Conservation (phyloP, 2,113 vertebrate genomes). For the Rhabdornis inornatus region DNA sequence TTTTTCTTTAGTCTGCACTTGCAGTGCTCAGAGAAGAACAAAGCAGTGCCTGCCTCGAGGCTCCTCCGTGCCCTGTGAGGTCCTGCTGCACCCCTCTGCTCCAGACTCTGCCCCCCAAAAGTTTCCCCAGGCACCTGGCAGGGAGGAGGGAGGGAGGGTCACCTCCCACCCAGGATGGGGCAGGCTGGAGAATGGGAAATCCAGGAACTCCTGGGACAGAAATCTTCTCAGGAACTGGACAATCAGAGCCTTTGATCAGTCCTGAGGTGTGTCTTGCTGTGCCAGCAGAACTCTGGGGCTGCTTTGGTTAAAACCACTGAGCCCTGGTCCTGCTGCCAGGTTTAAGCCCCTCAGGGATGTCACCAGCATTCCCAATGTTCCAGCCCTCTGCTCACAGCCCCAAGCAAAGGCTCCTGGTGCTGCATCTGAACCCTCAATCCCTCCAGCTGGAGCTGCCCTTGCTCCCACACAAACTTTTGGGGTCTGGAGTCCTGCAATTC, state of each 20-base stretch:
- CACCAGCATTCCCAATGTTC: not conserved
- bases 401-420: not conserved
- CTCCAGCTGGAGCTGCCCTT: not conserved
- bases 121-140: not conserved
- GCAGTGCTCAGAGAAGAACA: not conserved
- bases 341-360: not conserved
- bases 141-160: not conserved
- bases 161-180: not conserved
- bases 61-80: not conserved
- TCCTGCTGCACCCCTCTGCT: not conserved
- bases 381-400: not conserved
- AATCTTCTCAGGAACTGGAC: not conserved
- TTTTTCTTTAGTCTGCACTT: not conserved
- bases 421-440: not conserved
- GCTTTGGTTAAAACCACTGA: not conserved
- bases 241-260: not conserved
- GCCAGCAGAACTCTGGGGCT: not conserved
- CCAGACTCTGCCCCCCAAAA: not conserved
- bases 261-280: not conserved
- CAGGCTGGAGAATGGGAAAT: not conserved
- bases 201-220: not conserved
- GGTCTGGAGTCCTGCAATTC: not conserved
- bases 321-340: not conserved
- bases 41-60: not conserved
- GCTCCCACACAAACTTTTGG: not conserved